Percentiles rank a stretch among this genome's conserved stretches.
phyloP scores from a whole-genome alignment of 2,888 invertebrate species.

The Magallana nippona region DNA sequence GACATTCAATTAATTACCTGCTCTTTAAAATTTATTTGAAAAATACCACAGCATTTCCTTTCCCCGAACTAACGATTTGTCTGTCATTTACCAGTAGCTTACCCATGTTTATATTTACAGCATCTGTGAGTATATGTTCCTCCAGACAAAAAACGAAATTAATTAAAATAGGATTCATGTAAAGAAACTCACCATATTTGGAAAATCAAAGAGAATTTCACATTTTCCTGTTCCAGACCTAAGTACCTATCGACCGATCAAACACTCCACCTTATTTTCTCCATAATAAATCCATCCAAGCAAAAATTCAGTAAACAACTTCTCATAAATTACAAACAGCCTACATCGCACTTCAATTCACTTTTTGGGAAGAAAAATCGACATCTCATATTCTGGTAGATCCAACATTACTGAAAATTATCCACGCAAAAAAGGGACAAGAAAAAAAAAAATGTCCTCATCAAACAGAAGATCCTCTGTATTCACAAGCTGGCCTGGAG shows the following conservation, averaged over 20 bases:
- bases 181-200: conserved; percentile 23
- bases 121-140: no score
- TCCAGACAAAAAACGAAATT: neutral
- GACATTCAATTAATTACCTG: conserved; percentile 20
- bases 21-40: conserved; percentile 14
- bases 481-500: neutral
- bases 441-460: neutral
- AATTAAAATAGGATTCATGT: neutral
- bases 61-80: neutral
- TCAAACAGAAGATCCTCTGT: neutral
- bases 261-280: neutral
- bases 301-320: conserved; percentile 18
- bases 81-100: no score
- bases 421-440: neutral
- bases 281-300: neutral
- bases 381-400: neutral
- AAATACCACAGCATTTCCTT: neutral
- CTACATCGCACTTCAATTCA: neutral
- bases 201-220: neutral
- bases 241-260: neutral
- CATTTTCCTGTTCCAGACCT: neutral
- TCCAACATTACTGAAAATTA: neutral
- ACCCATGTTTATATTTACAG: no score
- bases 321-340: neutral
- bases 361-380: neutral